A percentile compares a stretch with the other conserved stretches of the same genome.
Conservation (phyloP, 2,797 vertebrate species). For the Acestrorhynchus altus region DNA sequence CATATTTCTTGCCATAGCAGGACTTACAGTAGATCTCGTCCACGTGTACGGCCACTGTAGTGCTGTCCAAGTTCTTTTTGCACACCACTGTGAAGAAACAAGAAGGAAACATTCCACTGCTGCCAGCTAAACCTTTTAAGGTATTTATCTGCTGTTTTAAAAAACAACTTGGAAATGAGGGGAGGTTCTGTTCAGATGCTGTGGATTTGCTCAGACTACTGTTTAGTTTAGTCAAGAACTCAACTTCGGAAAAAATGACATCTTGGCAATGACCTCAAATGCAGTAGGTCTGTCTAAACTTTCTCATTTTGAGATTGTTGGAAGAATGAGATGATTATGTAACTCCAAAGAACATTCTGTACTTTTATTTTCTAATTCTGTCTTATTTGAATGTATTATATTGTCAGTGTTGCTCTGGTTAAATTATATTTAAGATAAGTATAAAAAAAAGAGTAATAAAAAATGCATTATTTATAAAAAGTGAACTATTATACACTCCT, state of each 20-base stretch:
- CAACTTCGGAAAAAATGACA: too few species aligned
- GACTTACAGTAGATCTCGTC: slow-evolving; percentile 98
- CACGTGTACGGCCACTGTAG: slow-evolving; percentile 91
- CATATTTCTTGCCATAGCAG: slow-evolving; percentile 96
- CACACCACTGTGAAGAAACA: slow-evolving; percentile 84
- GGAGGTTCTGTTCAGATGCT: neutral
- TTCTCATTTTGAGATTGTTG: too few species aligned
- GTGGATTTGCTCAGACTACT: neutral
- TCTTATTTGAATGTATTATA: neutral
- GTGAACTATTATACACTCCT: too few species aligned
- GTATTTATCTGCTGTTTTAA: slow-evolving; percentile 4
- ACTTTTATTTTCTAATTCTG: neutral
- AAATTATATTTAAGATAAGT: too few species aligned
- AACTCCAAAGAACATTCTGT: too few species aligned
- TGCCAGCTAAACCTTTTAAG: neutral
- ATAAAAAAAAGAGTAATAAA: too few species aligned
- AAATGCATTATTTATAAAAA: too few species aligned
- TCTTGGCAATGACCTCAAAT: too few species aligned
- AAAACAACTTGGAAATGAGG: neutral
- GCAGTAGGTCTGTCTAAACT: too few species aligned
- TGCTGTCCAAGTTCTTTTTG: slow-evolving; percentile 97
- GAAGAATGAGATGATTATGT: too few species aligned
- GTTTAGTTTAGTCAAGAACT: neutral
- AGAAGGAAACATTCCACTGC: slow-evolving; percentile 5
- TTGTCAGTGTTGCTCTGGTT: too few species aligned